Base-by-base conservation (phyloP, 2,797 vertebrate species). In the Acrocephalus scirpaceus region DNA sequence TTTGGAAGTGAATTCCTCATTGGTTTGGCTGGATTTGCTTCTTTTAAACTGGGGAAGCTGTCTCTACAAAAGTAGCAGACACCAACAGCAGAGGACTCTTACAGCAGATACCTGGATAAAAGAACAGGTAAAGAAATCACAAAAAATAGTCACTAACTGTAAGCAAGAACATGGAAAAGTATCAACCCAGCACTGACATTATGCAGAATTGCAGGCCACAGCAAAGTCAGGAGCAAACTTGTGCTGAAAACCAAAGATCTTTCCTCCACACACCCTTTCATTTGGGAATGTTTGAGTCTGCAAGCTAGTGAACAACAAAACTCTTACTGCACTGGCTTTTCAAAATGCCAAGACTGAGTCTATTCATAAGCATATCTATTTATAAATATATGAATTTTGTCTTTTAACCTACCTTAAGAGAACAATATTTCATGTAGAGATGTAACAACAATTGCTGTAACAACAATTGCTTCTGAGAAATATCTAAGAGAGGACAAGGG, bases 401-500 rank as follows among this genome's bases (percentile, higher is more conserved):
- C 26, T 50, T 90, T 76, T 54, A 86, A 20, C 42, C 27, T 73
- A 34, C 13, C 50, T 65, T 79, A 14, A 79, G 23, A 86, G 40
- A 89, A 42, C 29, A 21, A 10, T 83, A 56, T 87, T 92, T 82
- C 30, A 77, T 50, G 34, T 22, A 61, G 19, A 92, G 70, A 75
- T 38, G 4, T 18, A 57, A 30, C 32, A 66, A 15, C 4, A 9
- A 82, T 78, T 44, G 40, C 51, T 50, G 40, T 22, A 16, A 12
- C 20, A n/a, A n/a, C n/a, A n/a, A n/a, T n/a, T n/a, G n/a, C 25
- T 32, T 87, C 61, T 57, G 70, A 94, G 56, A 86, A 73, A 85
- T 44, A 74, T 10, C 23, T 53, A 53, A 47, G 1, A 5, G 27
- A 61, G 29, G 25, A 45, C 42, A 93, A 84, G 23, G 22, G 4